Conservation (phyloP, 2,888 invertebrate genomes). For the Bruchidius siliquastri region DNA sequence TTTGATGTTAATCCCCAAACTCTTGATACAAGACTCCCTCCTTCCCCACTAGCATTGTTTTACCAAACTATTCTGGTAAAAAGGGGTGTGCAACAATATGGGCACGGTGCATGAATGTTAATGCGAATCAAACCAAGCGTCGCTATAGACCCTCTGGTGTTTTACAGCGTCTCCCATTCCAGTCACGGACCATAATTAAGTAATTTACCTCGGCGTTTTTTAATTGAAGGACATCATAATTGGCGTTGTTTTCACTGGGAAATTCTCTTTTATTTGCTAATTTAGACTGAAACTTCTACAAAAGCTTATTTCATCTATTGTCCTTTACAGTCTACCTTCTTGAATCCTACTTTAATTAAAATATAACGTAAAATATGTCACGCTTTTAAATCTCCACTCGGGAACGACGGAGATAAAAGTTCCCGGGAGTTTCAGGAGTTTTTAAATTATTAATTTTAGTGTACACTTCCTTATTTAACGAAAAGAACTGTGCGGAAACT, state of each 20-base stretch:
- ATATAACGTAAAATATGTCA: constrained; percentile 30
- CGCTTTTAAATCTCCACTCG: constrained; percentile 6
- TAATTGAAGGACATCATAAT: neutral
- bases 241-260: neutral
- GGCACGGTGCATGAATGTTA: neutral
- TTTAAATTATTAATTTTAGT: neutral
- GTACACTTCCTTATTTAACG: neutral
- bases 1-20: no score
- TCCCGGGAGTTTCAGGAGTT: neutral
- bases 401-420: neutral
- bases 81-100: neutral
- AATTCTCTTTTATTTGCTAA: neutral
- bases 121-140: neutral
- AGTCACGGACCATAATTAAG: neutral
- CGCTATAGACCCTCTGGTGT: neutral
- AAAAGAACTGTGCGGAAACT: neutral
- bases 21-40: no score
- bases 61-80: neutral
- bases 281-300: neutral
- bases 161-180: neutral
- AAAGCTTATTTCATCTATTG: neutral
- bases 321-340: constrained; percentile 13
- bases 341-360: constrained; percentile 33
- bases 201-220: neutral
- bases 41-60: no score